phyloP scores from a whole-genome alignment of 2,797 vertebrate species.

The Pangasius mekongensis region DNA sequence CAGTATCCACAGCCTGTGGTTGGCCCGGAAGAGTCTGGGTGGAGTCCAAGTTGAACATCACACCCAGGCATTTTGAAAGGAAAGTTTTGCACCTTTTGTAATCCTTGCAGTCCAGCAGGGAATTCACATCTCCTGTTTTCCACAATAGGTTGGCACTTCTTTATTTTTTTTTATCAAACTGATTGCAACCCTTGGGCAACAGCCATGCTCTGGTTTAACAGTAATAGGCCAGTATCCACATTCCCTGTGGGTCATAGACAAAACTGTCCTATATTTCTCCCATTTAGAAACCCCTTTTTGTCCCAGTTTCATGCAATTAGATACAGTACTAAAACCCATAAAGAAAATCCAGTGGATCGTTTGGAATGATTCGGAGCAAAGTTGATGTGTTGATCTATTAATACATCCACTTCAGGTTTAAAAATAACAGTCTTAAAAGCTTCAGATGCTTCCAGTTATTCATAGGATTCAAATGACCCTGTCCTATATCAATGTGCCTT shows the following conservation, averaged over 20 bases:
- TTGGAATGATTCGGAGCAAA: slow-evolving; percentile 15
- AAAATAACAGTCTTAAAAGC: slow-evolving; percentile 38
- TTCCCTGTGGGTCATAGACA: slow-evolving; percentile 21
- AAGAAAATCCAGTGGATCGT: slow-evolving; percentile 14
- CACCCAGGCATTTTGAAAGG: slow-evolving; percentile 50
- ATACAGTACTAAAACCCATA: slow-evolving; percentile 5
- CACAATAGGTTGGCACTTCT: slow-evolving; percentile 11
- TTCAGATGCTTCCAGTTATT: slow-evolving; percentile 32
- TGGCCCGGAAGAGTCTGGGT: slow-evolving; percentile 47
- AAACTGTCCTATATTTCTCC: slow-evolving; percentile 23
- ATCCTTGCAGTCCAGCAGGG: slow-evolving; percentile 48
- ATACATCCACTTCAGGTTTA: slow-evolving; percentile 41
- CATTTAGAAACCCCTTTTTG: slow-evolving; percentile 10
- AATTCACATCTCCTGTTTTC: slow-evolving; percentile 31
- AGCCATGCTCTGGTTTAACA: slow-evolving; percentile 35
- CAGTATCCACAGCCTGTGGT: slow-evolving; percentile 42
- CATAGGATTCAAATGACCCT: slow-evolving; percentile 17
- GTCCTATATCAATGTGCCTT: slow-evolving; percentile 14
- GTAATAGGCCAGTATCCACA: slow-evolving; percentile 14
- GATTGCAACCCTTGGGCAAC: slow-evolving; percentile 11
- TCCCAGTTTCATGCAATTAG: slow-evolving; percentile 2
- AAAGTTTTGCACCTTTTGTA: slow-evolving; percentile 41
- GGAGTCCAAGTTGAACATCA: slow-evolving; percentile 45
- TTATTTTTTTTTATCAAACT: slow-evolving; percentile 24
- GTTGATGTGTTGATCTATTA: slow-evolving; percentile 30